Conservation (phyloP, 2,888 invertebrate species). For the Epinotia brunnichana region DNA sequence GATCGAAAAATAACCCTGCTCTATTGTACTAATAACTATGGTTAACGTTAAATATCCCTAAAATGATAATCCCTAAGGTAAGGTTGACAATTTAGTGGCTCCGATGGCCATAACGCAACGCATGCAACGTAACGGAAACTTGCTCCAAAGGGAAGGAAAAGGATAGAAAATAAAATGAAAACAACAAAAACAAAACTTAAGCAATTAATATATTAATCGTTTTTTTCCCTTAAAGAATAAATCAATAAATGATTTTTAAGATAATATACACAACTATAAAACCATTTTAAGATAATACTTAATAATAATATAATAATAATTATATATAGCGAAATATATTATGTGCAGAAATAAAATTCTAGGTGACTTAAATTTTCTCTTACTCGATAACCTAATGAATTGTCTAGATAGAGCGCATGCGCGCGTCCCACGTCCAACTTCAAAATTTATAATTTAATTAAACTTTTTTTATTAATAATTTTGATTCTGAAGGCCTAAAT, state of each 20-base stretch:
- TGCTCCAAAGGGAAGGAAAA: conserved; percentile 70
- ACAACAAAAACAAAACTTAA: conserved; percentile 83
- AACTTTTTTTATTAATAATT: conserved; percentile 83
- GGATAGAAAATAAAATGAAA: conserved; percentile 73
- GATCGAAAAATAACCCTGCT: conserved; percentile 84
- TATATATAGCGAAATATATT: conserved; percentile 84
- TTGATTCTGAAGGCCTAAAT: conserved; percentile 87
- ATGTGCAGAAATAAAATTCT: conserved; percentile 85
- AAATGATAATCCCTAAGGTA: conserved; percentile 82
- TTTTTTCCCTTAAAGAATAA: conserved; percentile 81
- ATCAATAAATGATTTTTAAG: conserved; percentile 83
- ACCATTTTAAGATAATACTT: conserved; percentile 84
- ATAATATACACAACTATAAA: conserved; percentile 83
- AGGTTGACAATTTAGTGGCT: conserved; percentile 79
- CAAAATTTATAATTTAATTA: conserved; percentile 78
- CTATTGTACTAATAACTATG: conserved; percentile 83
- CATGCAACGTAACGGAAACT: conserved; percentile 61
- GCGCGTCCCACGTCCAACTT: conserved; percentile 72
- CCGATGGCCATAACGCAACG: conserved; percentile 63
- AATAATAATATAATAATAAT: conserved; percentile 84
- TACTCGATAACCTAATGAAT: conserved; percentile 82
- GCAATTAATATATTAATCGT: conserved; percentile 84
- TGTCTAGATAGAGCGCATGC: conserved; percentile 80
- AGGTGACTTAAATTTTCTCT: conserved; percentile 84
- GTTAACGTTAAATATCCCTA: conserved; percentile 82